Conservation (phyloP, 2,797 vertebrate genomes). For the Buceros bicornis region DNA sequence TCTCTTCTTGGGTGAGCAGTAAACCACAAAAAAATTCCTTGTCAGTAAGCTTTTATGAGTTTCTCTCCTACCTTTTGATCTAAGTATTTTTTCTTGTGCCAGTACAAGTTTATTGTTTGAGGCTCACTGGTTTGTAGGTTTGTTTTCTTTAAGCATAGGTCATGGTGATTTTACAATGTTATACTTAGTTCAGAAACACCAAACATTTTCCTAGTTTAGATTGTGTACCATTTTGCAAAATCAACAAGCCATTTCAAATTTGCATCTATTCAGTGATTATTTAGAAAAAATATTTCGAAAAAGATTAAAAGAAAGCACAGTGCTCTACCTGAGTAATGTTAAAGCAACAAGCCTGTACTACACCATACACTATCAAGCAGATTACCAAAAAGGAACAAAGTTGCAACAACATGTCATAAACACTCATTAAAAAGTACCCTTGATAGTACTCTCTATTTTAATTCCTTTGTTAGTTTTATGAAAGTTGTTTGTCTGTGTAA, state of each 20-base stretch:
- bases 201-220: background rate
- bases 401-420: background rate
- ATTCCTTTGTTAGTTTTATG: background rate
- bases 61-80: background rate
- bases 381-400: background rate
- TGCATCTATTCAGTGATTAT: background rate
- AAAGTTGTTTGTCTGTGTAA: background rate
- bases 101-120: background rate
- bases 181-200: background rate
- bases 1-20: background rate
- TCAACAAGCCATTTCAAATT: background rate
- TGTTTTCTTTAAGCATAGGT: background rate
- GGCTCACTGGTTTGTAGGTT: background rate
- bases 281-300: background rate
- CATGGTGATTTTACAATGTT: background rate
- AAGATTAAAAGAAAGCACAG: background rate
- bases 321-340: background rate
- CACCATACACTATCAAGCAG: background rate
- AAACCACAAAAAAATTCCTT: background rate
- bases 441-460: background rate
- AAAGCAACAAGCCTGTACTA: background rate
- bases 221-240: background rate
- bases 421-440: background rate
- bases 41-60: background rate
- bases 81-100: background rate